Base-by-base conservation (phyloP, 2,113 vertebrate species). In the Otolemur garnettii region DNA sequence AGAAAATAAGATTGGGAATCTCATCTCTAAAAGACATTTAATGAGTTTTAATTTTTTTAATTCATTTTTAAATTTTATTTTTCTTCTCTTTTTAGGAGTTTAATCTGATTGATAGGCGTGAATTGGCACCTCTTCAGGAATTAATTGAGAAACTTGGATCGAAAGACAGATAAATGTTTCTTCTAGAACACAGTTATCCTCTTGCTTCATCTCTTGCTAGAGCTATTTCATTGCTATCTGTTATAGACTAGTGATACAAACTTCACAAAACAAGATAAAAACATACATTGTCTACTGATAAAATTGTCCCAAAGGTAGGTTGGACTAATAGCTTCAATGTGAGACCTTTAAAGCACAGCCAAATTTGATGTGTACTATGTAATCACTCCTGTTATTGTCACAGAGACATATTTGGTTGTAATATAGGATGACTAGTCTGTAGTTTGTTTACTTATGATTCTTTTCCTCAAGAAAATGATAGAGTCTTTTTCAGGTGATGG, bases 61-160 rank as follows among this genome's bases (percentile, higher is more conserved):
- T 66, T 22, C 24, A 10, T 83, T 94, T 77, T 79, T 30, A 68
- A 81, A 38, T 90, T 82, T 92, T 75, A 13, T 68, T 94, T 96
- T 92, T 96, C 88, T 96, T 97, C 66, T 97, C 80, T 96, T 89
- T 78, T 68, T 90, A 99, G 99, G 99, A 99, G 97, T 99, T 99
- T 98, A 99, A 99, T 98, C 97, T 99, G 92, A 99, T 99, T 2
- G 99, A 99, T 98, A 98, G 99, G 53, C 98, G 99, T 96, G 99
- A 99, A 97, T 97, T 99, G 96, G 99, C 99, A 86, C 99, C 99
- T 45, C 99, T 99, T 98, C 99, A 99, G 97, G 99, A 99, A 97
- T 98, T 99, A 96, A 99, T 99, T 19, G 99, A 99, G 98, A 99
- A 99, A 98, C 98, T 99, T 93, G 99, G 99, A 96, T 99, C 99